Evolutionary conservation across 2,888 invertebrate species (phyloP), one percentile per base, ranked within the genome.

Genomic region (Timandra comae): DNA sequence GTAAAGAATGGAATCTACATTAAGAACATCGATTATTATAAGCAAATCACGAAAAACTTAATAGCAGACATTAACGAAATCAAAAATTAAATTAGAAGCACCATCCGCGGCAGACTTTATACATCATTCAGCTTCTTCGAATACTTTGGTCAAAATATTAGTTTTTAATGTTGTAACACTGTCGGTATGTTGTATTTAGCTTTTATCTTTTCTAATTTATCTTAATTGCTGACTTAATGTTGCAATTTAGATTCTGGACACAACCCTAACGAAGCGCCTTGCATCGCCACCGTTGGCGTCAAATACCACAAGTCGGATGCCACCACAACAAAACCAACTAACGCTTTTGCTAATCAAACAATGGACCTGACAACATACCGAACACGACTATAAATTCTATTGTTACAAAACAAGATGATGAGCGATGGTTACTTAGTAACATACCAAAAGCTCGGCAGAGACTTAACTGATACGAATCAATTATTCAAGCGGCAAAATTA

Each of bases 181-280:
- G 63, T 69, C 61, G 63, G 65, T 72, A 77, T 73, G 71, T 70
- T 63, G 61, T 63, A 63, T 46, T 38, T 35, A 47, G 61, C 56
- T 67, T 63, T 73, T 81, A 84, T 84, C 82, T 57, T 33, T 53
- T 52, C 66, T 71, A 69, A 81, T 81, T 82, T 71, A 85, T 84
- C 84, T 84, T 82, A 82, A 84, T 81, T 79, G 77, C 67, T 37
- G 54, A 64, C 54, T 66, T 78, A 80, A 82, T 75, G 61, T 56
- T 56, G 61, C 62, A 62, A 74, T 84, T 82, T 72, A 67, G 74
- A 84, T 80, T 77, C 84, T 64, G 65, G 62, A 56, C 56, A 63
- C 55, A 45, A 53, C 56, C 43, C 57, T 63, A 61, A 53, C 64
- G 60, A 82, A 80, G 79, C 76, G 77, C 69, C 78, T 77, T 50